Evolutionary conservation across 2,797 vertebrate species (phyloP), one percentile per base, ranked within the genome.

Genomic region (Platyrinchus mystaceus): DNA sequence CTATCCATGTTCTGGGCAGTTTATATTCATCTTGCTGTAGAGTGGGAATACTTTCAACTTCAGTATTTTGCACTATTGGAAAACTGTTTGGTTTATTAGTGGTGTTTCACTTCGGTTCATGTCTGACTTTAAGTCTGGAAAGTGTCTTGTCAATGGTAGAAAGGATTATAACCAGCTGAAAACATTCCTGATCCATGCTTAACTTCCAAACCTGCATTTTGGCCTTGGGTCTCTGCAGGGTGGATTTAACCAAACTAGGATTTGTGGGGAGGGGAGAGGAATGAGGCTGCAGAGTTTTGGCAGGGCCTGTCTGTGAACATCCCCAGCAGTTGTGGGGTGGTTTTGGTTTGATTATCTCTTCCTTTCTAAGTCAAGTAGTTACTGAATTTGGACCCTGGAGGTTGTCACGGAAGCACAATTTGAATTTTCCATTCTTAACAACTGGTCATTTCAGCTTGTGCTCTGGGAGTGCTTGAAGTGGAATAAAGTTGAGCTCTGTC

Each of bases 401-500:
- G 71, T 34, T 93, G 62, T 83, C 69, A 56, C n/a, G 7, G 80
- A 87, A 90, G 70, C 67, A 17, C 28, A 0, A 1, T 84, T 49
- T n/a, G 86, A 78, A 46, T 76, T 75, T 79, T 62, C 52, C 7
- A 0, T 47, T 47, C 37, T 66, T 44, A 26, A 34, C 10, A 19
- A 34, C 27, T 7, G 82, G 77, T 73, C 58, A 6, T 41, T 90
- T 64, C 71, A 60, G 2, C 68, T 74, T n/a, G 41, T 37, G 7
- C 58, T 60, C n/a, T 67, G 67, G 28, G 26, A 79, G 69, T 59
- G 34, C 82, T 63, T 73, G 91, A 81, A 91, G 87, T 84, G 87
- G 89, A 93, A 93, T 91, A 73, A 93, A 93, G 91, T 94, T 81
- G 87, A 95, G 83, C 77, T 93, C 69, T 78, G 85, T 91, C 91